These are phyloP conservation scores for Cantharis lateralis DNA, from an alignment of 2,888 invertebrate species.

Conservation along the genomic window DNA sequence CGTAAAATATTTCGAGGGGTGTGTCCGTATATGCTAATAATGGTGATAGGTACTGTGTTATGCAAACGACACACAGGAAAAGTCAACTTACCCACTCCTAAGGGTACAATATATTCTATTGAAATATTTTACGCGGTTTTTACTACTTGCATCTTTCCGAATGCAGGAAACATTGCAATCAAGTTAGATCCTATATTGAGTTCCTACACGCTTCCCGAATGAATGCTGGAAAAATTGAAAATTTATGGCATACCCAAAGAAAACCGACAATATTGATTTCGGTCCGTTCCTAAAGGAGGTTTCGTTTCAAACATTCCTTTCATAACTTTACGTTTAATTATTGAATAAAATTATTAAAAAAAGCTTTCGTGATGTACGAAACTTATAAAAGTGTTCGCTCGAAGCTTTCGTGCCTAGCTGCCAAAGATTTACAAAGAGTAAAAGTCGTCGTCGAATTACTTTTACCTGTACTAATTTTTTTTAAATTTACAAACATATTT, in stretches of 20 bases:
- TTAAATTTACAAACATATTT: no score
- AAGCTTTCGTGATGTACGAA: not conserved
- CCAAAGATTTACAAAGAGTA: not conserved
- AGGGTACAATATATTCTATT: conserved; percentile 17
- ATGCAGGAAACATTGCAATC: conserved; percentile 25
- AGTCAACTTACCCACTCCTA: conserved; percentile 23
- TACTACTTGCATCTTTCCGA: conserved; percentile 15
- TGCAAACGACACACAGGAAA: conserved; percentile 17
- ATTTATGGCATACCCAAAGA: conserved; percentile 16
- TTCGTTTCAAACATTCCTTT: not conserved
- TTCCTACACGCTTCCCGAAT: conserved; percentile 15
- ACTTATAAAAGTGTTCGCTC: not conserved
- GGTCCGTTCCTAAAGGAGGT: not conserved
- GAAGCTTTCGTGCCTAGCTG: no score
- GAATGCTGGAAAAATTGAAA: conserved; percentile 20
- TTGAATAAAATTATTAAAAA: not conserved
- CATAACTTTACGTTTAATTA: not conserved
- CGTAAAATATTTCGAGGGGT: conserved; percentile 19
- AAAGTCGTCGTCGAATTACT: not conserved
- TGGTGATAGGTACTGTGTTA: conserved; percentile 17
- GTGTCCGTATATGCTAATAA: conserved; percentile 22
- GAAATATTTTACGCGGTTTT: conserved; percentile 17
- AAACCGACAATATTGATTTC: conserved; percentile 10
- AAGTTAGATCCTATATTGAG: conserved; percentile 23
- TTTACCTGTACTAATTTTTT: not conserved